These are phyloP conservation scores for Drosophila longiperda DNA, from an alignment of 2,888 invertebrate species.

Conservation along the genomic window DNA sequence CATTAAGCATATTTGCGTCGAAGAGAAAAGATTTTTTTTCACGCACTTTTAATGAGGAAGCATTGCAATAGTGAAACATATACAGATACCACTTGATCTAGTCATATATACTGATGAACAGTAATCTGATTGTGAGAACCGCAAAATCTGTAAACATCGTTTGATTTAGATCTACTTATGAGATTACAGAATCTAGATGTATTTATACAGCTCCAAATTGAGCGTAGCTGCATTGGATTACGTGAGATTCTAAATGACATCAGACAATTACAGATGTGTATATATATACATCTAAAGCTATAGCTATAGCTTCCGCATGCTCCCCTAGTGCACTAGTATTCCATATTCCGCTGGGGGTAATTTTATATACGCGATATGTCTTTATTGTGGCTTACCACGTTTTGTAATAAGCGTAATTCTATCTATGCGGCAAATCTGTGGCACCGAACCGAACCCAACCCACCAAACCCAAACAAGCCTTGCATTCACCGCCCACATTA, in stretches of 20 bases:
- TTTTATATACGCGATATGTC: slow-evolving; percentile 54
- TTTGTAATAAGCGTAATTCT: slow-evolving; percentile 79
- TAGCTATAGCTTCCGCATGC: slow-evolving; percentile 43
- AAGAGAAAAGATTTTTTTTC: not conserved
- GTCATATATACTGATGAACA: not conserved
- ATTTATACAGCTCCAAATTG: slow-evolving; percentile 15
- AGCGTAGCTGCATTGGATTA: slow-evolving; percentile 25
- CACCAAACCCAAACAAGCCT: not conserved
- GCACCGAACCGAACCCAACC: not conserved
- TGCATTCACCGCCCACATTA: slow-evolving; percentile 14
- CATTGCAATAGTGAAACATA: not conserved
- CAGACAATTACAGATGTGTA: slow-evolving; percentile 11
- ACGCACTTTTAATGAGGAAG: slow-evolving; percentile 4
- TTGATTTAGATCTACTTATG: slow-evolving; percentile 13
- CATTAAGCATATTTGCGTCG: slow-evolving; percentile 1
- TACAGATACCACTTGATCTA: not conserved
- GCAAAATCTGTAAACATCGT: slow-evolving; percentile 7
- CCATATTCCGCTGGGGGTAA: slow-evolving; percentile 10
- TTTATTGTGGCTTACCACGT: slow-evolving; percentile 76
- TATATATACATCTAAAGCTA: not conserved
- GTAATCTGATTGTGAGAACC: slow-evolving; percentile 3
- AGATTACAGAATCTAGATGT: slow-evolving; percentile 1
- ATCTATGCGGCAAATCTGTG: slow-evolving; percentile 37
- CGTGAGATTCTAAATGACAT: slow-evolving; percentile 50
- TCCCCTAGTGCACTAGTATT: slow-evolving; percentile 2